Evolutionary conservation across 1,140 invertebrate species (phyloP), one percentile per base, ranked within the genome.

Genomic region (Eriosoma lanigerum): DNA sequence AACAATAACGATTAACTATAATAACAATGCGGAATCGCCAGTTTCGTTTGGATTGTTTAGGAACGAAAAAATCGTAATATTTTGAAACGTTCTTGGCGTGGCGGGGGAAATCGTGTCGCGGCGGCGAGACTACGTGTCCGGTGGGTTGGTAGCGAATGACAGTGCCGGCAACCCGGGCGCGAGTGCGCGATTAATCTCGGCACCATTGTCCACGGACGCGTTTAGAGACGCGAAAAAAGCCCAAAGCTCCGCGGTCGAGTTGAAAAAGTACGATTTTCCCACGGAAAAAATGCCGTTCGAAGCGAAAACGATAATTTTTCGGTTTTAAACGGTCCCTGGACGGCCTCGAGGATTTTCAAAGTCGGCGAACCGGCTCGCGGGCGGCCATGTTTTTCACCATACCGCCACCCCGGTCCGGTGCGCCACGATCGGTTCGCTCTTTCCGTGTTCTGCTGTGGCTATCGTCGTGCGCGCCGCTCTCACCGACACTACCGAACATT

Each of bases 381-480:
- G 32, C 54, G 32, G 64, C 68, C 68, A 72, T 72, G 68, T 72
- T 72, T 72, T 21, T n/a, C 46, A 21, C 17, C 38, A 12, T 38
- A 29, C 58, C 44, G 24, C 56, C 73, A n/a, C 24, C 17, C 52
- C 15, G 48, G 50, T n/a, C 21, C 38, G 38, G 44, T 4, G 15
- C 24, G 38, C 12, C 10, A 5, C 38, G 44, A 56, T 17, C 21
- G 46, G 58, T 6, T 26, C 68, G 68, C 19, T 50, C 58, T 50
- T 32, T 29, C 1, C 24, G 56, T 26, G 44, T 29, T 38, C 12
- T 13, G 46, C 68, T 21, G 46, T 72, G 68, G 3, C 68, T 52
- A 4, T 52, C 68, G 46, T 29, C 46, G 46, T 15, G 38, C 26
- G 46, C 13, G 46, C 21, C 24, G 44, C 68, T 24, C 46, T n/a